phyloP scores from a whole-genome alignment of 2,113 vertebrate genomes.

The Chinchilla lanigera region DNA sequence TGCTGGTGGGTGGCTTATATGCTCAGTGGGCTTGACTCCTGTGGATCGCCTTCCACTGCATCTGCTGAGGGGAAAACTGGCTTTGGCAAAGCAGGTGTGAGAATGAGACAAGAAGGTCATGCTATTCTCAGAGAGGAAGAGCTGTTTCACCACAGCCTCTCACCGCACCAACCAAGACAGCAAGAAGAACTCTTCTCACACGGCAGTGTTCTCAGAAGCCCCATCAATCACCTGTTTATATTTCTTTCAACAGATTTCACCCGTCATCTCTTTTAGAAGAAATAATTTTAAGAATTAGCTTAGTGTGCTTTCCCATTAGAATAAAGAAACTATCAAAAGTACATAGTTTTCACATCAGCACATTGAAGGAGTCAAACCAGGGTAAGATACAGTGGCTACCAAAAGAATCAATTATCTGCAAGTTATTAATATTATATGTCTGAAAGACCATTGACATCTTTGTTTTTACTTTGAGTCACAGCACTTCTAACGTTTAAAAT shows the following conservation, averaged over 20 bases:
- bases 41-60: background rate
- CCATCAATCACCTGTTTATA: conserved; percentile 63
- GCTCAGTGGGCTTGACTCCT: background rate
- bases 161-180: conserved; percentile 65
- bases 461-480: background rate
- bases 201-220: conserved; percentile 61
- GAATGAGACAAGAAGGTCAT: conserved; percentile 56
- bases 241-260: conserved; percentile 67
- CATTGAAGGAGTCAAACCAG: background rate
- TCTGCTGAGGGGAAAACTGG: background rate
- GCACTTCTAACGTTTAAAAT: conserved; percentile 30
- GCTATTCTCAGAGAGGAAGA: conserved; percentile 79
- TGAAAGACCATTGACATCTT: background rate
- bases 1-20: background rate
- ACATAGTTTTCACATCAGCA: background rate
- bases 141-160: conserved; percentile 77
- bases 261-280: background rate
- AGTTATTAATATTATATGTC: background rate
- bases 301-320: background rate
- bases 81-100: conserved; percentile 68
- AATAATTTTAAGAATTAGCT: background rate
- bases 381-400: background rate
- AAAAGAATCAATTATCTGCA: background rate
- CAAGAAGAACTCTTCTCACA: conserved; percentile 66
- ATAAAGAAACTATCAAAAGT: background rate